Percentiles rank a stretch among this genome's conserved stretches.
Evolutionary conservation across 2,888 invertebrate species (phyloP).

Genomic region (Leptinotarsa haldemani): DNA sequence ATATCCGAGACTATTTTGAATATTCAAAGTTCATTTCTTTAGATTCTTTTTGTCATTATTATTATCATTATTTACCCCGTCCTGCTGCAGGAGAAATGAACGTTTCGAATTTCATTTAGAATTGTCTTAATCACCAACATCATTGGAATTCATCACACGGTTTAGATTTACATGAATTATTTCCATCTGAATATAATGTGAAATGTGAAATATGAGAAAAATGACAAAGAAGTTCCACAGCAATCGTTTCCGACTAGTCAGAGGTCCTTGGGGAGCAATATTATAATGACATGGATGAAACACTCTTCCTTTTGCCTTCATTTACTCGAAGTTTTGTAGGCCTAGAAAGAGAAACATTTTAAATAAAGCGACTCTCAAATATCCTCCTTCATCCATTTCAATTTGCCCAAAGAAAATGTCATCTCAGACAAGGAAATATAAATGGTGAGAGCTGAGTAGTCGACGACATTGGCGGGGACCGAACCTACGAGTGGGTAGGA

Average conservation of each 20-base stretch:
- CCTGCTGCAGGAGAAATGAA: no score
- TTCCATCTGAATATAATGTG: neutral
- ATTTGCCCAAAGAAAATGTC: slow-evolving; percentile 10
- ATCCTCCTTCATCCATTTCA: slow-evolving; percentile 4
- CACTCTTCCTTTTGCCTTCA: neutral
- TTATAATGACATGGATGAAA: neutral
- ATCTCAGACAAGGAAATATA: slow-evolving; percentile 11
- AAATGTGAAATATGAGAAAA: neutral
- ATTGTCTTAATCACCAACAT: no score
- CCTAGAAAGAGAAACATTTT: neutral
- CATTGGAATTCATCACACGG: no score
- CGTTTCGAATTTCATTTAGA: no score
- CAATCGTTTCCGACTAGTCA: neutral
- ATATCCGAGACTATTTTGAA: no score
- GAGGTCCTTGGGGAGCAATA: neutral
- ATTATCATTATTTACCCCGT: fast-evolving
- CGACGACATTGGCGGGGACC: no score
- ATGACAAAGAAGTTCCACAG: neutral
- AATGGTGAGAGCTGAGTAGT: neutral
- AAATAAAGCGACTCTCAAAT: slow-evolving; percentile 4
- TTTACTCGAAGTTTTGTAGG: neutral
- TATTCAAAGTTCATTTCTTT: no score
- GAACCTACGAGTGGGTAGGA: neutral
- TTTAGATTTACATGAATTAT: neutral
- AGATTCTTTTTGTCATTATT: no score